Percentiles rank a stretch among this genome's conserved stretches.
Evolutionary conservation across 2,113 vertebrate genomes (phyloP).

Genomic region (Hyla sarda): DNA sequence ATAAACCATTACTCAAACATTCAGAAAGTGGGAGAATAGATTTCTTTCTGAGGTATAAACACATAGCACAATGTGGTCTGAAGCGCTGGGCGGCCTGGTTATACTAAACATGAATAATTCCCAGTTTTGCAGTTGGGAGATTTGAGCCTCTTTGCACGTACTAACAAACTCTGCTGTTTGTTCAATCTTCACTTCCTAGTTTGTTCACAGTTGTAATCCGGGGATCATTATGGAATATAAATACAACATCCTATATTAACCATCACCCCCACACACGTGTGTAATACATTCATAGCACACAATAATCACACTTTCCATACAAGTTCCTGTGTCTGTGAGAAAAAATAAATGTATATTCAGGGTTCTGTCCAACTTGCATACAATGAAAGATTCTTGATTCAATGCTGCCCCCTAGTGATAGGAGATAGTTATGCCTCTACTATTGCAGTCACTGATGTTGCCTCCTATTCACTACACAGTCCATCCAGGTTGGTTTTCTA

Average conservation of each 20-base stretch:
- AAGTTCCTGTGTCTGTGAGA: constrained; percentile 35
- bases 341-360: constrained; percentile 8
- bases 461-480: background rate
- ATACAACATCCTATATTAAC: constrained; percentile 34
- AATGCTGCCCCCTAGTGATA: constrained; percentile 55
- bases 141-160: constrained; percentile 14
- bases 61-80: background rate
- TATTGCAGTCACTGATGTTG: background rate
- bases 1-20: background rate
- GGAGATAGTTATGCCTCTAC: background rate
- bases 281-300: constrained; percentile 32
- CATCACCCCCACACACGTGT: constrained; percentile 47
- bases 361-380: background rate
- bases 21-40: background rate
- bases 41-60: background rate
- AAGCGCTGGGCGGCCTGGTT: background rate
- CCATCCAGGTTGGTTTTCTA: too few species aligned
- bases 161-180: constrained; percentile 41
- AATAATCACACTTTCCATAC: constrained; percentile 49
- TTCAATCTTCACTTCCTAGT: constrained; percentile 38
- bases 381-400: constrained; percentile 22
- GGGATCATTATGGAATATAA: constrained; percentile 48
- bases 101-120: background rate
- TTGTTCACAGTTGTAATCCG: constrained; percentile 47
- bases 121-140: constrained; percentile 11